Evolutionary conservation across 2,888 invertebrate species (phyloP).

Genomic region (Stegophylla sp.): DNA sequence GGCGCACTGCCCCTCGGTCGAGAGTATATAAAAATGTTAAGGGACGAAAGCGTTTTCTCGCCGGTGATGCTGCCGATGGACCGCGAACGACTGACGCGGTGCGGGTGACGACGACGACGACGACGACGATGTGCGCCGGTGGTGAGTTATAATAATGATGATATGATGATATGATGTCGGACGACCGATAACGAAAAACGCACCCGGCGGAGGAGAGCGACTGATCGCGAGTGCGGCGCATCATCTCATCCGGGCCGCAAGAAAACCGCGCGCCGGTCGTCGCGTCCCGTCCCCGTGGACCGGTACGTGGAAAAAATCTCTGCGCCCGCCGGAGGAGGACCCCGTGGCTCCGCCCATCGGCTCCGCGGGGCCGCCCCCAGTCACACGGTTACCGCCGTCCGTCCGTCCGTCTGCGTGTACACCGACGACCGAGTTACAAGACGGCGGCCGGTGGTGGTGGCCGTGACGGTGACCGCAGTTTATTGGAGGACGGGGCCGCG

Average conservation of each 20-base stretch:
- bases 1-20: no score
- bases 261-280: conserved; percentile 13
- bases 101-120: no score
- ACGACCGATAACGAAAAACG: conserved; percentile 21
- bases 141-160: background rate
- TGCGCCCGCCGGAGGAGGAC: background rate
- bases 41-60: no score
- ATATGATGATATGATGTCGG: background rate
- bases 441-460: conserved; percentile 16
- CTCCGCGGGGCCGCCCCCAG: background rate
- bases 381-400: no score
- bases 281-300: conserved; percentile 36
- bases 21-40: no score
- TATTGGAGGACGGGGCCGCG: background rate
- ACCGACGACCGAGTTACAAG: background rate
- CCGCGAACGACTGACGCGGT: no score
- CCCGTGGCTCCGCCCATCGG: background rate
- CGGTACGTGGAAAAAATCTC: background rate
- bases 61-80: no score
- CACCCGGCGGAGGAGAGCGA: conserved; percentile 45
- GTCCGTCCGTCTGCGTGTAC: background rate
- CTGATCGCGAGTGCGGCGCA: conserved; percentile 48
- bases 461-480: background rate
- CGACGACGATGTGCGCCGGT: background rate
- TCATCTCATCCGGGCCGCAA: conserved; percentile 13